These are phyloP conservation scores for Trochalopteron elliotii DNA, from an alignment of 2,113 vertebrate genomes.

Conservation along the genomic window DNA sequence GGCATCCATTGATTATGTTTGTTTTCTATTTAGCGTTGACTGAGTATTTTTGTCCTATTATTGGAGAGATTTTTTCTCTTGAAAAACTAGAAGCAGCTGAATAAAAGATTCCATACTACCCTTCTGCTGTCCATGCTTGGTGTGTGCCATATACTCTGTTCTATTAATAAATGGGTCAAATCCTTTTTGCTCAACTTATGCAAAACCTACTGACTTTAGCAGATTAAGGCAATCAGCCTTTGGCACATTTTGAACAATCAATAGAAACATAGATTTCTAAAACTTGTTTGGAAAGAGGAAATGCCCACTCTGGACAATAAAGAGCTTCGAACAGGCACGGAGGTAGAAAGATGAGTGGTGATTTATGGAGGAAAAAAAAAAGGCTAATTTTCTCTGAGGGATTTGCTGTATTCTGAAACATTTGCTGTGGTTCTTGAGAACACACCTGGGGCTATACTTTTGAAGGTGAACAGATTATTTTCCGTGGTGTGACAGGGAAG, in stretches of 20 bases:
- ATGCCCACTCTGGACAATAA: background rate
- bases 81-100: background rate
- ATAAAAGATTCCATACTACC: background rate
- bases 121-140: background rate
- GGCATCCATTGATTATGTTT: background rate
- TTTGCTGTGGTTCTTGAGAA: background rate
- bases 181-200: slow-evolving; percentile 5
- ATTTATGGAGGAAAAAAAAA: background rate
- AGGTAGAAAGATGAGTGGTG: background rate
- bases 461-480: slow-evolving; percentile 49
- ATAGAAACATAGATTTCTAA: background rate
- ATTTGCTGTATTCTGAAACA: slow-evolving; percentile 12
- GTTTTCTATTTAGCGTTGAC: background rate
- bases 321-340: background rate
- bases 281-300: background rate
- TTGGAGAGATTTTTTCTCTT: background rate
- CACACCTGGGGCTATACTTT: slow-evolving; percentile 31
- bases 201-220: slow-evolving; percentile 3
- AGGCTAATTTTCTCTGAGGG: background rate
- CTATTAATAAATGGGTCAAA: slow-evolving; percentile 34
- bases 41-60: background rate
- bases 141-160: background rate
- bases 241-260: background rate
- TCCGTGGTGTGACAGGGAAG: background rate
- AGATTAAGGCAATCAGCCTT: background rate